Conservation (phyloP, 2,113 vertebrate species). For the Mirounga angustirostris region DNA sequence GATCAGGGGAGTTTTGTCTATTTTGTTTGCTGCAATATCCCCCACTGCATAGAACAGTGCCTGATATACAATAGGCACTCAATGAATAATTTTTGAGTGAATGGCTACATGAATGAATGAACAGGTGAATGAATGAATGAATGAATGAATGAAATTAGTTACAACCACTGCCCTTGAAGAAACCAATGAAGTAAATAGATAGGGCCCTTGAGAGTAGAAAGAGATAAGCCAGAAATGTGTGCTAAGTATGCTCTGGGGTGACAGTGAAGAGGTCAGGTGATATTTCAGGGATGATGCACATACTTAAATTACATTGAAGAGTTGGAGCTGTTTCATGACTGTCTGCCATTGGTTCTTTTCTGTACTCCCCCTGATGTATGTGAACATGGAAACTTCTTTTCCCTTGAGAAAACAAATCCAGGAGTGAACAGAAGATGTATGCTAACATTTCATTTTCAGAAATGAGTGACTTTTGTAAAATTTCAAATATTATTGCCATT, state of each 20-base stretch:
- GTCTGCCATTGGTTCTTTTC: background rate
- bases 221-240: background rate
- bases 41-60: background rate
- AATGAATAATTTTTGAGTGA: constrained; percentile 13
- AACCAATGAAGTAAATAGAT: background rate
- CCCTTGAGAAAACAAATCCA: background rate
- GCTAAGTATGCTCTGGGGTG: background rate
- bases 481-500: background rate
- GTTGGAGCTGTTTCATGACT: background rate
- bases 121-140: background rate
- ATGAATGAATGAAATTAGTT: background rate
- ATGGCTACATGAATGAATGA: background rate
- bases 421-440: background rate
- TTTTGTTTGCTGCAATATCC: background rate
- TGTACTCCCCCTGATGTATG: background rate
- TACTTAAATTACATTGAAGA: background rate
- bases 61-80: background rate
- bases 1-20: background rate
- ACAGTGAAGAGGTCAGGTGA: background rate
- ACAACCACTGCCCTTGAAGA: background rate
- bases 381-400: background rate
- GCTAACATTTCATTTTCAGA: background rate
- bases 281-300: background rate
- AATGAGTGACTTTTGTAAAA: background rate
- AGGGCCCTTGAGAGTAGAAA: background rate